phyloP scores from a whole-genome alignment of 2,113 vertebrate species.

The Limanda limanda region DNA sequence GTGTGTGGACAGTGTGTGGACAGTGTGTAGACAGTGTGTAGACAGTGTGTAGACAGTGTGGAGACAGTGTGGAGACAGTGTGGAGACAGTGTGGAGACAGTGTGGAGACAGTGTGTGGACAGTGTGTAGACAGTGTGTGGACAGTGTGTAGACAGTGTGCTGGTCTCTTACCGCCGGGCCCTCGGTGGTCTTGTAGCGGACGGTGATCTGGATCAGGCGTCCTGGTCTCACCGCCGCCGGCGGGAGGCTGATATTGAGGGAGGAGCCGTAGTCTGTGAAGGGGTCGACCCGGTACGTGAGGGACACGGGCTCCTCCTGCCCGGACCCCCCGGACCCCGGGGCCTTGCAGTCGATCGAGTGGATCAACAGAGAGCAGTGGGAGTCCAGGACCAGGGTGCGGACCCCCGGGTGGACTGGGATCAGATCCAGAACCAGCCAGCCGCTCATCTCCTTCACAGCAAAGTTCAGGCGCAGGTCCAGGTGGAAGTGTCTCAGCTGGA shows the following conservation, averaged over 20 bases:
- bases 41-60: too few relatives aligned
- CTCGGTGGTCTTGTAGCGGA: slow-evolving; percentile 91
- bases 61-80: too few relatives aligned
- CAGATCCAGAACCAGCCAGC: slow-evolving; percentile 90
- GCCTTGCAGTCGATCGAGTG: slow-evolving; percentile 85
- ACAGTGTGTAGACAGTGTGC: too few relatives aligned
- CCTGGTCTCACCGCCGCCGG: slow-evolving; percentile 75
- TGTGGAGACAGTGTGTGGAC: too few relatives aligned
- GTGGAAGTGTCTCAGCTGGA: slow-evolving; percentile 89
- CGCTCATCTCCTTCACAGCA: slow-evolving; percentile 88
- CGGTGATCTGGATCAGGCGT: slow-evolving; percentile 87
- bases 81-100: too few relatives aligned
- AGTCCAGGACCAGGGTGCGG: slow-evolving; percentile 87
- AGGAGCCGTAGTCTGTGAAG: slow-evolving; percentile 92
- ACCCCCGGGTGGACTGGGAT: slow-evolving; percentile 79
- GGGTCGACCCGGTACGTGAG: slow-evolving; percentile 88
- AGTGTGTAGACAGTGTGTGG: too few relatives aligned
- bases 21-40: too few relatives aligned
- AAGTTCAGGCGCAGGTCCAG: slow-evolving; percentile 87
- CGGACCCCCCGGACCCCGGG: slow-evolving; percentile 24
- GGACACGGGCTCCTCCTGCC: slow-evolving; percentile 63
- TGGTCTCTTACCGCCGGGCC: slow-evolving; percentile 90
- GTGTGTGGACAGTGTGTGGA: too few relatives aligned
- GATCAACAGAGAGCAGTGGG: slow-evolving; percentile 87
- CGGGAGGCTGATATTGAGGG: slow-evolving; percentile 88